These are phyloP conservation scores for Syrrhaptes paradoxus DNA, from an alignment of 2,113 vertebrate genomes.

Conservation along the genomic window DNA sequence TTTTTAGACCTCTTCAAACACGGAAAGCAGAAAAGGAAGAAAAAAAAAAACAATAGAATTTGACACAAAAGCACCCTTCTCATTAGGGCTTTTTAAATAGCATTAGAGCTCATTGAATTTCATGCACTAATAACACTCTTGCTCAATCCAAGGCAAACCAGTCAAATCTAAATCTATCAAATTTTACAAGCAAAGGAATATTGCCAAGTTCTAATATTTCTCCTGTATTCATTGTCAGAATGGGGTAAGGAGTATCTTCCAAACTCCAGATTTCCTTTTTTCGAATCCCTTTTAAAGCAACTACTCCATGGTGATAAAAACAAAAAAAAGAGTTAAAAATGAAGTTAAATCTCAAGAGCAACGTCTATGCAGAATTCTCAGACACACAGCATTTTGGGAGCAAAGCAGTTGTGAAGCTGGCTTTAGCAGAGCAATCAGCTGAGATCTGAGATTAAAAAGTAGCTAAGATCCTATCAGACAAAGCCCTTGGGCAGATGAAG, in stretches of 20 bases:
- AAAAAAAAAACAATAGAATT: slow-evolving; percentile 26
- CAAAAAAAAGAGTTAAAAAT: neutral
- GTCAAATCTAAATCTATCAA: slow-evolving; percentile 53
- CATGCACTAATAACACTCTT: slow-evolving; percentile 50
- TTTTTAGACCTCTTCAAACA: slow-evolving; percentile 57
- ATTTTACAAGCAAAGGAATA: slow-evolving; percentile 56
- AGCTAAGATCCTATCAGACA: slow-evolving; percentile 22
- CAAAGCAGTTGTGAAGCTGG: neutral
- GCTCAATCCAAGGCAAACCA: slow-evolving; percentile 47
- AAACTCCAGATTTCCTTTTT: neutral
- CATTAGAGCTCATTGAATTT: slow-evolving; percentile 56
- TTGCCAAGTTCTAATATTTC: slow-evolving; percentile 53
- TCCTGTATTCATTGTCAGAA: neutral
- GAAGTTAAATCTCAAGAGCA: neutral
- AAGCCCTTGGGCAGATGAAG: slow-evolving; percentile 3
- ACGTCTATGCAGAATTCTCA: neutral
- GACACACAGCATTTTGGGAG: neutral
- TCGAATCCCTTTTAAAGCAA: neutral
- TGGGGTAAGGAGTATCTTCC: neutral
- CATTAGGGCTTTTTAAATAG: slow-evolving; percentile 61
- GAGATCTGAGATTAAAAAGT: slow-evolving; percentile 36
- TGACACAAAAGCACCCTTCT: slow-evolving; percentile 59
- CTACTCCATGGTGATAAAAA: neutral
- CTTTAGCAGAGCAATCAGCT: slow-evolving; percentile 26
- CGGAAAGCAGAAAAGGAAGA: slow-evolving; percentile 33